A percentile compares a stretch with the other conserved stretches of the same genome.
Conservation (phyloP, 2,888 invertebrate genomes). For the Prenolepis imparis region DNA sequence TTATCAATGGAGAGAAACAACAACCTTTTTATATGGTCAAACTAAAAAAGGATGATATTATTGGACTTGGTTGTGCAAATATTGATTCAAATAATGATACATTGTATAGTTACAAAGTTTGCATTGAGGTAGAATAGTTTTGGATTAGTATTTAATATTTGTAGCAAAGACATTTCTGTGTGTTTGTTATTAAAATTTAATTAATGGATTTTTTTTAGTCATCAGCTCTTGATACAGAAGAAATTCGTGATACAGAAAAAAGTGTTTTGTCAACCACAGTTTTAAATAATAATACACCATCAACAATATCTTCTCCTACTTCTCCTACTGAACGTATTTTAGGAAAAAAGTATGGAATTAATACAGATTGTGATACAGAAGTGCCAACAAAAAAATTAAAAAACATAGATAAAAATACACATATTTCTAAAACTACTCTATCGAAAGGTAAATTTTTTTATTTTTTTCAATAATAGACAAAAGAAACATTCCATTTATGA, state of each 20-base stretch:
- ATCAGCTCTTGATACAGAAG: not conserved
- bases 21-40: conserved; percentile 82
- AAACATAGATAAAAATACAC: not conserved
- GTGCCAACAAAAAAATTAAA: conserved; percentile 66
- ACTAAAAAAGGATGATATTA: conserved; percentile 86
- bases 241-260: not conserved
- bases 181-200: not conserved
- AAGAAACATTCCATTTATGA: not conserved
- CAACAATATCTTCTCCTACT: not conserved
- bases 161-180: not conserved
- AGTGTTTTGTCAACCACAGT: conserved; percentile 4
- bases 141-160: not conserved
- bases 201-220: conserved; percentile 34
- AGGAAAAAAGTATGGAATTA: not conserved
- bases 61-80: conserved; percentile 87
- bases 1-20: conserved; percentile 87
- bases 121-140: conserved; percentile 50
- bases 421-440: not conserved
- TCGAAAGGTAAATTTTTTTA: conserved; percentile 11
- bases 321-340: not conserved
- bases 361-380: not conserved
- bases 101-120: conserved; percentile 68
- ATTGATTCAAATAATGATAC: not conserved
- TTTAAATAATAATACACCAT: not conserved
- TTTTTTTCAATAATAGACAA: not conserved